Base-by-base conservation (phyloP, 1,140 invertebrate genomes). In the Eupeodes corollae region DNA sequence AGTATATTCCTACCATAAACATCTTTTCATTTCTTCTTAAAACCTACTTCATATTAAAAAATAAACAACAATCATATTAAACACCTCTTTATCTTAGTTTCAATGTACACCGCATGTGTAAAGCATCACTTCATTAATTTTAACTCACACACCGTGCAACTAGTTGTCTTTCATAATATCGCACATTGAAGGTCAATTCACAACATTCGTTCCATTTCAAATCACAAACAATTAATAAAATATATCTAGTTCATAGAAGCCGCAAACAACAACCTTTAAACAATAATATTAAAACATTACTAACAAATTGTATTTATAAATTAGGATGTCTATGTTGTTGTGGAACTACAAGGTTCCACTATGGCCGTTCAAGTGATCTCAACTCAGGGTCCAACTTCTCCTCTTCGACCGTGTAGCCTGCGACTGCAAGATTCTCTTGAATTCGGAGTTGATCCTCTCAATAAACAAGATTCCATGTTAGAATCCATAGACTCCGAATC, bases 281-380 rank as follows among this genome's bases (percentile, higher is more conserved):
- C 49, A 42, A 21, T 45, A 13, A 47, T 47, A 19, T 5, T 26
- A 26, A 3, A 26, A 26, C 8, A 5, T 26, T 26, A 26, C 21
- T 26, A 26, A 26, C 3, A 26, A 26, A 26, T 37, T 48, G 47
- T 47, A 68, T 70, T 12, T 68, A 48, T 47, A 5, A 68, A 71
- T 13, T 68, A 83, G 79, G 78, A 79, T 72, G 78, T 86, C 19
- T 85, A 82, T 63, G 83, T 77, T 6, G 78, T 87, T 1, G 73
- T 87, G 40, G 87, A 91, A 56, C 58, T 90, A 11, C 80, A 78
- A 55, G 83, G 83, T 5, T 73, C 73, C n/a, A 78, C 79, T 1
- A 77, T 81, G 51, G 73, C 74, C 8, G 73, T 86, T 1, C 73
- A 75, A 44, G 74, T 83, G n/a, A 80, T 68, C 52, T 72, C 62